These are phyloP conservation scores for Orientallactaga sibirica DNA, from an alignment of 2,797 vertebrate genomes.

Conservation along the genomic window DNA sequence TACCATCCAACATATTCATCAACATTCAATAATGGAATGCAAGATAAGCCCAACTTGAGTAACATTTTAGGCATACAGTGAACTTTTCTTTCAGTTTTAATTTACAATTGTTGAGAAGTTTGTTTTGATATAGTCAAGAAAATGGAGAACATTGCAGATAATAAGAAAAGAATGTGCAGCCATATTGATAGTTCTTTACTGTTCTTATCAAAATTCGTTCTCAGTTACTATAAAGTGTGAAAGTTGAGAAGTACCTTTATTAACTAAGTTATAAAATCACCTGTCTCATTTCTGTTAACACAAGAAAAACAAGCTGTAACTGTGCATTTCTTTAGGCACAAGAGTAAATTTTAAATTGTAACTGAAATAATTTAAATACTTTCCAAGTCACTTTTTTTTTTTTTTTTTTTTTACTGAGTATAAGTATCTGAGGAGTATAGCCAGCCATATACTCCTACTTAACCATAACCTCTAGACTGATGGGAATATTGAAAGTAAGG, in stretches of 20 bases:
- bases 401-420: neutral
- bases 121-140: neutral
- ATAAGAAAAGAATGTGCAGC: neutral
- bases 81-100: conserved; percentile 31
- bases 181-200: neutral
- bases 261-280: neutral
- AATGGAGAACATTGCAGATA: neutral
- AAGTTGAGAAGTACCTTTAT: neutral
- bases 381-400: neutral
- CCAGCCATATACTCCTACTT: neutral
- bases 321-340: neutral
- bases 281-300: neutral
- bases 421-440: neutral
- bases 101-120: neutral
- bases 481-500: neutral
- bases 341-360: conserved; percentile 18
- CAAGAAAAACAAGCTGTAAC: neutral
- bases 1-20: neutral
- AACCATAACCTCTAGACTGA: neutral
- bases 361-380: conserved; percentile 35
- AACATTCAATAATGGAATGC: neutral
- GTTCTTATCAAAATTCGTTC: conserved; percentile 16
- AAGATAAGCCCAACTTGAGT: neutral
- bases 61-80: neutral
- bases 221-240: neutral